Evolutionary conservation across 2,797 vertebrate genomes (phyloP).

Genomic region (Gymnocypris eckloni): DNA sequence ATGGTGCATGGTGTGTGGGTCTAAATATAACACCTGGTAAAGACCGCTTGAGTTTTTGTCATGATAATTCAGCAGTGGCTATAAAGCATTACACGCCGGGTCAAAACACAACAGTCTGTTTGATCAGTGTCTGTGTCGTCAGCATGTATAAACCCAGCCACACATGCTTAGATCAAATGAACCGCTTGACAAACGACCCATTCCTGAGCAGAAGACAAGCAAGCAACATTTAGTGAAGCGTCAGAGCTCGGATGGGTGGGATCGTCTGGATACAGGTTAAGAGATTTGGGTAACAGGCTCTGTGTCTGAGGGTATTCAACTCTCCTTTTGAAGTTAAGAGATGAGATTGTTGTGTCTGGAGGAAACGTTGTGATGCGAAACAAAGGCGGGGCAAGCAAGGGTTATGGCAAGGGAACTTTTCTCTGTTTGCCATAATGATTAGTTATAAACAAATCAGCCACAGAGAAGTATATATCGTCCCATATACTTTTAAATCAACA

Average conservation of each 20-base stretch:
- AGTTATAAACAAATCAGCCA: not conserved
- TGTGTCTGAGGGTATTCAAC: constrained; percentile 71
- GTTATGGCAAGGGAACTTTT: not conserved
- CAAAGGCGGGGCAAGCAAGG: constrained; percentile 15
- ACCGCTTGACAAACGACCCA: constrained; percentile 56
- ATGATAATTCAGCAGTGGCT: constrained; percentile 7
- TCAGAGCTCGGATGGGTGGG: constrained; percentile 56
- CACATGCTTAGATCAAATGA: constrained; percentile 72
- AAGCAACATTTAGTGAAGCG: constrained; percentile 59
- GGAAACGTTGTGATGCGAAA: constrained; percentile 77
- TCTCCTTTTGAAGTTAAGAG: constrained; percentile 69
- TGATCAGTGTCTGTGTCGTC: constrained; percentile 63
- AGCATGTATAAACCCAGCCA: constrained; percentile 52
- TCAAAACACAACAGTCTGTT: constrained; percentile 59
- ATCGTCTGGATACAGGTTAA: constrained; percentile 62
- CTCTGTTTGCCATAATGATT: constrained; percentile 10
- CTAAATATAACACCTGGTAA: not conserved
- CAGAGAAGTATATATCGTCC: not conserved
- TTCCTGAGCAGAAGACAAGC: constrained; percentile 59
- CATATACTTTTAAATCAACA: not conserved
- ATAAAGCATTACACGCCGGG: not conserved
- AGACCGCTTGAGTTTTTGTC: constrained; percentile 4
- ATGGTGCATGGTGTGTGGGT: not conserved
- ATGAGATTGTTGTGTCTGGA: constrained; percentile 70
- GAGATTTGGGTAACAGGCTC: constrained; percentile 67